Evolutionary conservation across 2,888 invertebrate genomes (phyloP).

Genomic region (Leptura quadrifasciata): DNA sequence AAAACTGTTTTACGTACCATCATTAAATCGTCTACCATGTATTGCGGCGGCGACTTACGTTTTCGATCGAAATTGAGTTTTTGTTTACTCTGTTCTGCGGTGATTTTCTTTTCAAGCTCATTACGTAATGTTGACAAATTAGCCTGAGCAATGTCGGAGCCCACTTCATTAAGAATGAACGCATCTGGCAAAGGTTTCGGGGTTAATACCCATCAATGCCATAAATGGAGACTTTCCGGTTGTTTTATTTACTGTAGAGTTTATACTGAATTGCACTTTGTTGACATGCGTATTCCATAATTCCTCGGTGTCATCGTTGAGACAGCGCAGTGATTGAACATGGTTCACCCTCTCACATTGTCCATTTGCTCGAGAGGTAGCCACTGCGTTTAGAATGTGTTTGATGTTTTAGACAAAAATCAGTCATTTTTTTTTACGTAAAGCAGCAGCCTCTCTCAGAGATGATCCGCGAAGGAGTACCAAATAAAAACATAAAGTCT

Average conservation of each 20-base stretch:
- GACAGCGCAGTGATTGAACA: neutral
- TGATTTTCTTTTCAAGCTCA: neutral
- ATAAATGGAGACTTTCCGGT: neutral
- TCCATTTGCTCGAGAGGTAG: neutral
- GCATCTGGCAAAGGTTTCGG: neutral
- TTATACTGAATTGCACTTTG: neutral
- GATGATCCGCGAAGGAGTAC: neutral
- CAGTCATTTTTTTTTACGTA: neutral
- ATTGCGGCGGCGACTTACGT: neutral
- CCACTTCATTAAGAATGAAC: neutral
- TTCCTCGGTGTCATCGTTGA: neutral
- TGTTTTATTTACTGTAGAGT: neutral
- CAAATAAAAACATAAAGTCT: neutral
- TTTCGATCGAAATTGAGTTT: slow-evolving; percentile 5
- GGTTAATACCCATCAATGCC: neutral
- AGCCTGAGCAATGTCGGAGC: slow-evolving; percentile 9
- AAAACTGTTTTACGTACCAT: slow-evolving; percentile 12
- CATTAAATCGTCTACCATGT: neutral
- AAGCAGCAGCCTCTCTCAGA: neutral
- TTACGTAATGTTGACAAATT: neutral
- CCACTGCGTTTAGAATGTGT: slow-evolving; percentile 1
- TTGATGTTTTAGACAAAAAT: neutral
- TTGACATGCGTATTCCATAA: neutral
- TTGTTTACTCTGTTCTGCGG: slow-evolving; percentile 1
- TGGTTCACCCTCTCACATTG: neutral